Evolutionary conservation across 2,113 vertebrate genomes (phyloP).

Genomic region (Centrocercus urophasianus): DNA sequence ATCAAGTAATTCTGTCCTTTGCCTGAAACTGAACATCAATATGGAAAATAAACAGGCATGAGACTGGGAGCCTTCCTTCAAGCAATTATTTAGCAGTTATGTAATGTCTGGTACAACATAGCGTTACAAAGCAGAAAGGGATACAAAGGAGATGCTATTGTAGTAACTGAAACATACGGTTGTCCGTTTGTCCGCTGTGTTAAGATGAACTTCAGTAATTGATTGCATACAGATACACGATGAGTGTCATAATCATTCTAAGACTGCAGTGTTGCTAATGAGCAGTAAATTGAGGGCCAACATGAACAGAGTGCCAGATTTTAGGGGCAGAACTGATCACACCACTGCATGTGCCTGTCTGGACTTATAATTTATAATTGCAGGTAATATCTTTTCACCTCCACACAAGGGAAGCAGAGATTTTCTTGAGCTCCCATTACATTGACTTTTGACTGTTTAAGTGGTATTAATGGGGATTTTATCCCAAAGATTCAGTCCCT

Average conservation of each 20-base stretch:
- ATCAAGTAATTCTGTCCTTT: constrained; percentile 15
- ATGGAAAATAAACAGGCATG: constrained; percentile 12
- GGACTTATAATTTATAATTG: neutral
- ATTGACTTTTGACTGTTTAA: neutral
- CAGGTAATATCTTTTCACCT: neutral
- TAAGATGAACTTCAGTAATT: constrained; percentile 13
- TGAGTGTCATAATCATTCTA: neutral
- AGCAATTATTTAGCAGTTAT: constrained; percentile 25
- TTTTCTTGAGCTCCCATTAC: neutral
- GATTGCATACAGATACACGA: constrained; percentile 17
- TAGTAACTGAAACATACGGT: neutral
- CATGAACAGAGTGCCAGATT: constrained; percentile 59
- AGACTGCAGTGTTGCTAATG: constrained; percentile 2
- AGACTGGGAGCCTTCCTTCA: neutral
- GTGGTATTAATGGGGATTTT: neutral
- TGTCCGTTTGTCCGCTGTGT: neutral
- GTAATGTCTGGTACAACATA: neutral
- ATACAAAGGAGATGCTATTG: neutral
- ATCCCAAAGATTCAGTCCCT: neutral
- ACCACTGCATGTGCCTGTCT: neutral
- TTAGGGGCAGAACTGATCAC: constrained; percentile 38
- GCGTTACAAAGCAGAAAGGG: neutral
- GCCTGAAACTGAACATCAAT: neutral
- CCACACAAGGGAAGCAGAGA: neutral
- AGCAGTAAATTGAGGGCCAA: constrained; percentile 55